Conservation (phyloP, 1,140 invertebrate species). For the Andricus grossulariae region DNA sequence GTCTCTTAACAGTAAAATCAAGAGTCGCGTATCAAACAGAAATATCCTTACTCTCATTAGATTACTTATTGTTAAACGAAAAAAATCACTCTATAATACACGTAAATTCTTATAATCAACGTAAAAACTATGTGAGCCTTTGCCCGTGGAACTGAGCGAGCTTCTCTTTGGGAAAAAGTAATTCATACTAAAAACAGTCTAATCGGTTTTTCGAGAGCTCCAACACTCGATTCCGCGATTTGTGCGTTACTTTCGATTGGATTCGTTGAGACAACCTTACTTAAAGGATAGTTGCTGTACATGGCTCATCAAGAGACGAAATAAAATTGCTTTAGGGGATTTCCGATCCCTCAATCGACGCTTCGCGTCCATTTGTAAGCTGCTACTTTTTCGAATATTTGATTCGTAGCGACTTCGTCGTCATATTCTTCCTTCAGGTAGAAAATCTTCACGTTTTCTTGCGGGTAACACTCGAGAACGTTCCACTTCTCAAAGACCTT, state of each 20-base stretch:
- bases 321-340: neutral
- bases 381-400: slow-evolving; percentile 65
- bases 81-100: slow-evolving; percentile 19
- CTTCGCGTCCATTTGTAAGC: slow-evolving; percentile 68
- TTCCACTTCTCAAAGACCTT: slow-evolving; percentile 87
- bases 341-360: slow-evolving; percentile 49
- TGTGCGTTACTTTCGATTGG: neutral
- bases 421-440: slow-evolving; percentile 77
- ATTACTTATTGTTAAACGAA: neutral
- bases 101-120: neutral
- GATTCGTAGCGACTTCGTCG: slow-evolving; percentile 66
- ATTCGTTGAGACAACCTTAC: neutral
- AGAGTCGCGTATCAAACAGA: neutral
- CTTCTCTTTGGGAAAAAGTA: neutral
- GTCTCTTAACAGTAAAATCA: neutral
- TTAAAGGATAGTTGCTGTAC: neutral
- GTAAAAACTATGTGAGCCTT: slow-evolving; percentile 25
- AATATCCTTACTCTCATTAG: neutral
- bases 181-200: slow-evolving; percentile 30
- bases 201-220: neutral
- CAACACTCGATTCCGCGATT: neutral
- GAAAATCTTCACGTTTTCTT: slow-evolving; percentile 77
- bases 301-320: neutral
- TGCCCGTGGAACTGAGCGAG: slow-evolving; percentile 7
- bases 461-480: slow-evolving; percentile 82